phyloP scores from a whole-genome alignment of 2,888 invertebrate genomes.

The Anthrax anthrax region DNA sequence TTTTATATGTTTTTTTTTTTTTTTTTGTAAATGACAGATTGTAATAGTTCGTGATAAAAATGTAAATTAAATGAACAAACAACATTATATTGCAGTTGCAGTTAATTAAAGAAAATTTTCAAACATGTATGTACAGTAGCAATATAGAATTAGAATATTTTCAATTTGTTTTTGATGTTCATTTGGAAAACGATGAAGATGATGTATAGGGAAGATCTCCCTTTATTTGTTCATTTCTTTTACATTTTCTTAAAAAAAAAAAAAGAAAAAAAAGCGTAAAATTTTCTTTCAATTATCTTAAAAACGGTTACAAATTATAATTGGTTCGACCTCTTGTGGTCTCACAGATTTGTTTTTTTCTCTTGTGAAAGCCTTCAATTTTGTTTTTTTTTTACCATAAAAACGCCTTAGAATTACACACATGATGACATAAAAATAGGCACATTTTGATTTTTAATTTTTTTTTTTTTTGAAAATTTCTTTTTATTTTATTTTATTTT shows the following conservation, averaged over 20 bases:
- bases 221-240: too few species aligned
- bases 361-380: too few species aligned
- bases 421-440: too few species aligned
- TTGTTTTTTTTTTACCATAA: too few species aligned
- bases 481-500: too few species aligned
- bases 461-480: too few species aligned
- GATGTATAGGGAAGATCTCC: too few species aligned
- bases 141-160: too few species aligned
- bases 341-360: constrained; percentile 4
- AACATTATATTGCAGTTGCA: not conserved
- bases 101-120: not conserved
- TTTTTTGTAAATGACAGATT: not conserved
- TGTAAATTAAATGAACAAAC: not conserved
- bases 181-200: too few species aligned
- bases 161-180: too few species aligned
- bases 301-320: constrained; percentile 11
- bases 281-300: constrained; percentile 7
- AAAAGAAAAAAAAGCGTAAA: not conserved
- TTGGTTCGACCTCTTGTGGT: constrained; percentile 9
- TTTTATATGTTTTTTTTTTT: too few species aligned
- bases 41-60: not conserved
- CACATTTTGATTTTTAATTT: not conserved
- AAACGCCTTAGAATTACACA: not conserved
- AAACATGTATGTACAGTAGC: too few species aligned
- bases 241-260: not conserved